Percentiles rank a stretch among this genome's conserved stretches.
These are phyloP conservation scores for Rhopalosiphum nymphaeae DNA, from an alignment of 2,888 invertebrate species.

Conservation along the genomic window DNA sequence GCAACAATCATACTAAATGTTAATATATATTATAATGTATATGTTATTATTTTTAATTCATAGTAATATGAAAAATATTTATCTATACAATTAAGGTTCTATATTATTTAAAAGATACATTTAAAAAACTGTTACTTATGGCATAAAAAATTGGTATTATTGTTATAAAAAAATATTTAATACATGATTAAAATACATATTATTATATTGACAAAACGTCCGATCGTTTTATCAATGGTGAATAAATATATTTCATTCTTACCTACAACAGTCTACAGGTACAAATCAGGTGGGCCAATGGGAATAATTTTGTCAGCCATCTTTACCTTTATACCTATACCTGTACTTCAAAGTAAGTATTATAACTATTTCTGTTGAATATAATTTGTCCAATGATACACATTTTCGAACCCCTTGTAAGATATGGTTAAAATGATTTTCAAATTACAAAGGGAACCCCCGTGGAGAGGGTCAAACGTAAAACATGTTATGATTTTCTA, in stretches of 20 bases:
- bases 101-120: too few relatives aligned
- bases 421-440: constrained; percentile 11
- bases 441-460: constrained; percentile 51
- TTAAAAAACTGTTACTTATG: too few relatives aligned
- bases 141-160: too few relatives aligned
- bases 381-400: constrained; percentile 40
- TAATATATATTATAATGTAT: too few relatives aligned
- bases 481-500: constrained; percentile 1
- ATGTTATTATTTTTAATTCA: too few relatives aligned
- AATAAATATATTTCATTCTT: constrained; percentile 39
- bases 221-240: constrained; percentile 12
- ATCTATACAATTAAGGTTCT: too few relatives aligned
- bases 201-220: not conserved
- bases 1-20: too few relatives aligned
- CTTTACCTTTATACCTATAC: constrained; percentile 24
- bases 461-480: constrained; percentile 20
- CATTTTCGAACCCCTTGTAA: constrained; percentile 54
- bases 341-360: constrained; percentile 42
- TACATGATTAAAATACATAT: not conserved
- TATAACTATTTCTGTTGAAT: not conserved
- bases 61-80: too few relatives aligned
- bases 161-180: not conserved
- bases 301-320: constrained; percentile 43
- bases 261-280: not conserved
- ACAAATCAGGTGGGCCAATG: constrained; percentile 55